Evolutionary conservation across 1,140 invertebrate genomes (phyloP), one percentile per base, ranked within the genome.

Genomic region (Drosophila melanica): DNA sequence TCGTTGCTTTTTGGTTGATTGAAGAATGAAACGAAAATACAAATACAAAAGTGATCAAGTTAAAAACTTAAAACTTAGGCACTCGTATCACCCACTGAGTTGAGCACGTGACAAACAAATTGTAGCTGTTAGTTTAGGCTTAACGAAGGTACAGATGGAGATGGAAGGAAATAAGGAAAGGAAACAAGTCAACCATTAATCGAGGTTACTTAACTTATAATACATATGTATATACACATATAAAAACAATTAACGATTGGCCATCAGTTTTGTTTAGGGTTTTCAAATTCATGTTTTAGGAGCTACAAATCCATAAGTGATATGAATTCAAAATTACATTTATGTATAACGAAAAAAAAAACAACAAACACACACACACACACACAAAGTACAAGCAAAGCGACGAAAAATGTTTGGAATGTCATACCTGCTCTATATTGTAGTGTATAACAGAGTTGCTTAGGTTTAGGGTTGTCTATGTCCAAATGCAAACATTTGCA

Each of bases 271-370:
- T 82, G 64, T 58, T 54, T 84, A 90, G 79, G 84, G 80, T 80
- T 89, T 89, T 81, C 81, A 89, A 84, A 78, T 77, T 72, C 70
- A 77, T 71, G 84, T 89, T 73, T 72, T 86, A 77, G 81, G 81
- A 86, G 75, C 77, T 86, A 80, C 67, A 86, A 55, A 70, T 79
- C 69, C 79, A 77, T 87, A 84, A 90, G 84, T 89, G 84, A 87
- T 87, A 89, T 74, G 84, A 87, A 87, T 87, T 89, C 84, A 87
- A 87, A 89, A 79, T 84, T 89, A 75, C 30, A 70, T 63, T 63
- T 68, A 72, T 62, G 30, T 16, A 62, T 66, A 58, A 76, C 44
- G n/a, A 62, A 44, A 37, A 37, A 35, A 41, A 18, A 53, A n/a
- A 68, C 20, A 64, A 20, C 39, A 16, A 75, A 37, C 5, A 51